Conservation (phyloP, 2,113 vertebrate species). For the Sturnus vulgaris region DNA sequence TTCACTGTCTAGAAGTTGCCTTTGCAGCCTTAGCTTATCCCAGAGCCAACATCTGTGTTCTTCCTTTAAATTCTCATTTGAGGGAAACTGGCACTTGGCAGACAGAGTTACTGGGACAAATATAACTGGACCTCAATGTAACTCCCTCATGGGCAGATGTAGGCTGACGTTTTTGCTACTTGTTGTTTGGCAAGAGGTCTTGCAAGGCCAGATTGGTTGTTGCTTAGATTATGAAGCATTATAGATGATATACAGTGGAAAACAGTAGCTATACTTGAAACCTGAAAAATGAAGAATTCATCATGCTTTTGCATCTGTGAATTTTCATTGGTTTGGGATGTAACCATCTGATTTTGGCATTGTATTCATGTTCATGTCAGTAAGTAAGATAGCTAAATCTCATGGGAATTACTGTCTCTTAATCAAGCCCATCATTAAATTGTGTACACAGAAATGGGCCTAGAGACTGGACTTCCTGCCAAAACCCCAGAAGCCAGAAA, state of each 20-base stretch:
- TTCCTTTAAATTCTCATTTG: slow-evolving; percentile 28
- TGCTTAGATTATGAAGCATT: background rate
- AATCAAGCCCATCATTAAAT: slow-evolving; percentile 67
- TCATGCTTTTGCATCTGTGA: background rate
- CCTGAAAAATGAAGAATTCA: background rate
- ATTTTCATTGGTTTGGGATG: slow-evolving; percentile 4
- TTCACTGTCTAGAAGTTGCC: background rate
- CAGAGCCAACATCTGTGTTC: background rate
- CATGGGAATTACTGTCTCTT: slow-evolving; percentile 41
- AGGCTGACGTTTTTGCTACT: background rate
- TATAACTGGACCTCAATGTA: slow-evolving; percentile 33
- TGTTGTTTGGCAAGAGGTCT: background rate
- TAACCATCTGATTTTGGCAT: slow-evolving; percentile 28
- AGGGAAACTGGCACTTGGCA: slow-evolving; percentile 7
- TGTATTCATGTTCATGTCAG: background rate
- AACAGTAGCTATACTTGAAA: background rate
- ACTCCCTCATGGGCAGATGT: background rate
- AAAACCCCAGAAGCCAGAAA: slow-evolving; percentile 63
- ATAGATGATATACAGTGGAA: background rate
- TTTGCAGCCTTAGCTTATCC: background rate
- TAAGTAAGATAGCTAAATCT: slow-evolving; percentile 40
- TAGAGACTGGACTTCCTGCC: slow-evolving; percentile 14
- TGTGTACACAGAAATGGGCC: slow-evolving; percentile 26
- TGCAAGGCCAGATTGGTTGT: background rate
- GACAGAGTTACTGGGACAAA: slow-evolving; percentile 22